Evolutionary conservation across 2,797 vertebrate species (phyloP).

Genomic region (Bradypodion pumilum): DNA sequence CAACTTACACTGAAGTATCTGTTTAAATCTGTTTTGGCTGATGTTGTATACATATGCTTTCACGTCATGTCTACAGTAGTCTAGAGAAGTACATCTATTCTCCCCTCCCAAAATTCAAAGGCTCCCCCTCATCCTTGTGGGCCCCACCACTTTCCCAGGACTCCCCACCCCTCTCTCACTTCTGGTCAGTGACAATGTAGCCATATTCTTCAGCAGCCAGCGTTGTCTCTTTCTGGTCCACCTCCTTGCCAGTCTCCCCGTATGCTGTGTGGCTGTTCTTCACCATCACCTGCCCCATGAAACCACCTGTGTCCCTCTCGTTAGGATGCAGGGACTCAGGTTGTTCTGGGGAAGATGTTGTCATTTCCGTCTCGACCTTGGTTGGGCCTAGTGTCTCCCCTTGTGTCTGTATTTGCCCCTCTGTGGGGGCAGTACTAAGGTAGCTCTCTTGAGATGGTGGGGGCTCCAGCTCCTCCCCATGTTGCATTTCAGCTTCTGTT

Average conservation of each 20-base stretch:
- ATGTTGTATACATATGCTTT: not conserved
- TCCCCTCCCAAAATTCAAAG: not conserved
- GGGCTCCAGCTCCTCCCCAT: conserved; percentile 48
- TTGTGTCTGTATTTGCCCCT: conserved; percentile 22
- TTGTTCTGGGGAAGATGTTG: not conserved
- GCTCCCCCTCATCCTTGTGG: not conserved
- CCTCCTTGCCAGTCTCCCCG: not conserved
- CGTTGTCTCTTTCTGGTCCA: conserved; percentile 10
- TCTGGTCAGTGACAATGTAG: conserved; percentile 93
- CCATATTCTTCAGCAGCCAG: conserved; percentile 86
- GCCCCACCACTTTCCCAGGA: rapidly evolving
- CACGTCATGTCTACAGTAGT: not conserved
- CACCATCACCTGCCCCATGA: not conserved
- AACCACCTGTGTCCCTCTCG: not conserved
- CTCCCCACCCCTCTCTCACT: conserved; percentile 74
- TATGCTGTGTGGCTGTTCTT: conserved; percentile 55
- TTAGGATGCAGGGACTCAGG: not conserved
- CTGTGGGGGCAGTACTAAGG: conserved; percentile 40
- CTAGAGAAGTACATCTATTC: not conserved
- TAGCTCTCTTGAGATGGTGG: conserved; percentile 47
- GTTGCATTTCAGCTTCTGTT: conserved; percentile 70
- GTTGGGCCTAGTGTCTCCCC: conserved; percentile 6
- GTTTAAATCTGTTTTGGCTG: not conserved
- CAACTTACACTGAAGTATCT: not conserved
- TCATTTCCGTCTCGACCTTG: not conserved